Conservation (phyloP, 2,888 invertebrate species). For the Bimastos eiseni region DNA sequence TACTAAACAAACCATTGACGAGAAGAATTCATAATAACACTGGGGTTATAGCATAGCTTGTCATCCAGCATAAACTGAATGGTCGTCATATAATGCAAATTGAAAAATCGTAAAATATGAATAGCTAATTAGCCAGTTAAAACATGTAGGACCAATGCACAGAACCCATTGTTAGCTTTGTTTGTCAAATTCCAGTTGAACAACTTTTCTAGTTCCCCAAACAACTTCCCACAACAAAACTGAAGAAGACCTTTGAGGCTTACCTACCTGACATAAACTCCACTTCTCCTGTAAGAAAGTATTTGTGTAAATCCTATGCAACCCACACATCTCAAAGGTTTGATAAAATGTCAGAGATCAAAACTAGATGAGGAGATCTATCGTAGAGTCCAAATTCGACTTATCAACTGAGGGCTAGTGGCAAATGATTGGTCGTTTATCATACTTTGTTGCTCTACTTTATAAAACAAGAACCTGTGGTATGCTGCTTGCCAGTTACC, state of each 20-base stretch:
- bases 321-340: background rate
- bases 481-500: background rate
- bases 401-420: background rate
- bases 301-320: background rate
- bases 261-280: background rate
- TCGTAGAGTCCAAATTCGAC: background rate
- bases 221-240: no score
- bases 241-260: background rate
- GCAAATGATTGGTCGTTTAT: background rate
- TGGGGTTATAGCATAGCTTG: no score
- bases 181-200: no score
- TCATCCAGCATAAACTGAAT: no score
- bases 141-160: no score
- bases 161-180: no score
- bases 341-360: background rate
- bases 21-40: no score
- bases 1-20: no score
- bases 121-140: no score
- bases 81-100: no score
- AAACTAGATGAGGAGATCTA: background rate
- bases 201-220: no score
- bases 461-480: background rate
- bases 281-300: background rate
- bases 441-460: background rate
- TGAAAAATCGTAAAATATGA: no score